Percentiles rank a stretch among this genome's conserved stretches.
Evolutionary conservation across 2,797 vertebrate genomes (phyloP).

Genomic region (Iguana delicatissima): DNA sequence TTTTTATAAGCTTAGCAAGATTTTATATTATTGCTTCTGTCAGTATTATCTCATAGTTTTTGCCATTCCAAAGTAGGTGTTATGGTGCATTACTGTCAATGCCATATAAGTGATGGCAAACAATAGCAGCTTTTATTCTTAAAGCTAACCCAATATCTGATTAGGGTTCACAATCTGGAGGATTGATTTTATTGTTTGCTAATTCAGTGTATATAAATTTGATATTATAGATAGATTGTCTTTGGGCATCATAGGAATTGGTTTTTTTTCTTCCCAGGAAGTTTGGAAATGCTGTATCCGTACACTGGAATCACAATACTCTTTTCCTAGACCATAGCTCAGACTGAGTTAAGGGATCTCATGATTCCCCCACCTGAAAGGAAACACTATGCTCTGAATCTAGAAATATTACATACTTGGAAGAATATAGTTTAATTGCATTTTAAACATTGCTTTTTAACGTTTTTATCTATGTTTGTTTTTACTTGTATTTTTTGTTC

Average conservation of each 20-base stretch:
- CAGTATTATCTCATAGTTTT: constrained; percentile 74
- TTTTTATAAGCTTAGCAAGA: constrained; percentile 51
- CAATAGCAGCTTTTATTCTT: constrained; percentile 67
- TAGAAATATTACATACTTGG: not conserved
- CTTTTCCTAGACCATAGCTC: not conserved
- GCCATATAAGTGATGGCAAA: constrained; percentile 68
- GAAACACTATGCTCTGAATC: not conserved
- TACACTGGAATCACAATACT: not conserved
- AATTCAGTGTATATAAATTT: constrained; percentile 68
- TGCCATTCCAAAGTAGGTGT: constrained; percentile 62
- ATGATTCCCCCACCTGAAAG: not conserved
- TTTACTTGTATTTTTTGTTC: no score
- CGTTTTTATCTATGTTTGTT: no score
- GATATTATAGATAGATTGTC: constrained; percentile 76
- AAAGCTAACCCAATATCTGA: constrained; percentile 66
- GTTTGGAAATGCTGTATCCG: not conserved
- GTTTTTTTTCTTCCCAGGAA: not conserved
- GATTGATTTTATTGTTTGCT: constrained; percentile 77
- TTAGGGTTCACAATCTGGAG: constrained; percentile 72
- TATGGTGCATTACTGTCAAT: constrained; percentile 68
- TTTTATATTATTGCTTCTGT: constrained; percentile 68
- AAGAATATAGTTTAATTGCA: not conserved
- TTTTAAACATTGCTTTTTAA: no score
- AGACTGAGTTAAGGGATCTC: not conserved
- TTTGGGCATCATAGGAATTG: constrained; percentile 63